These are phyloP conservation scores for Heliconius hermathena DNA, from an alignment of 1,140 invertebrate genomes.

Conservation along the genomic window DNA sequence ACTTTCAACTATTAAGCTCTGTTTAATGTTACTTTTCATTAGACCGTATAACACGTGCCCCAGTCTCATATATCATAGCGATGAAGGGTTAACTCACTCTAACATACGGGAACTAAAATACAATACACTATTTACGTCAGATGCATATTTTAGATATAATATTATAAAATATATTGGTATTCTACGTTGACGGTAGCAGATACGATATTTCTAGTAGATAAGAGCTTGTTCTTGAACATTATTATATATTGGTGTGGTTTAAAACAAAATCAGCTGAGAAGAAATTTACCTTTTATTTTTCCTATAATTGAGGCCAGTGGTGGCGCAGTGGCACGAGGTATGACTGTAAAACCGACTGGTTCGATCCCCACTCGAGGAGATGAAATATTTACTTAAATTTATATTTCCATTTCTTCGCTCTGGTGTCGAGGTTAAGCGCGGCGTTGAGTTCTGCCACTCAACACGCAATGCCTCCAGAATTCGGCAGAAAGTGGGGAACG, in stretches of 20 bases:
- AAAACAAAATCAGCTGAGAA: background rate
- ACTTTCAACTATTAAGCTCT: conserved; percentile 47
- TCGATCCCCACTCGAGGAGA: no score
- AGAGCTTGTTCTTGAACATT: background rate
- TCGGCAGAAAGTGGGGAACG: no score
- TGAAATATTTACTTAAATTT: no score
- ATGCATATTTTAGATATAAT: conserved; percentile 13
- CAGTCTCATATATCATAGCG: conserved; percentile 60
- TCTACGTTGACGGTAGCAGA: background rate
- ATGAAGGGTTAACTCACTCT: conserved; percentile 61
- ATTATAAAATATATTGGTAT: background rate
- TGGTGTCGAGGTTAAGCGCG: no score
- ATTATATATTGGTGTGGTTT: background rate
- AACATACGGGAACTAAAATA: background rate
- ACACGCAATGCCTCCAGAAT: no score
- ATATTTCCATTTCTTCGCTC: no score
- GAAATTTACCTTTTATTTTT: background rate
- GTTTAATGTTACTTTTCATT: conserved; percentile 63
- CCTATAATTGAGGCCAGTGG: no score
- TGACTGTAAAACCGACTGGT: no score
- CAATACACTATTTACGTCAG: conserved; percentile 10
- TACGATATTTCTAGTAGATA: background rate
- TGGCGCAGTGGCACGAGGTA: no score
- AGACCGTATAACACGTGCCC: conserved; percentile 60
- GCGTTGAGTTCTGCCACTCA: no score